These are phyloP conservation scores for Opisthocomus hoazin DNA, from an alignment of 2,113 vertebrate species.

Conservation along the genomic window DNA sequence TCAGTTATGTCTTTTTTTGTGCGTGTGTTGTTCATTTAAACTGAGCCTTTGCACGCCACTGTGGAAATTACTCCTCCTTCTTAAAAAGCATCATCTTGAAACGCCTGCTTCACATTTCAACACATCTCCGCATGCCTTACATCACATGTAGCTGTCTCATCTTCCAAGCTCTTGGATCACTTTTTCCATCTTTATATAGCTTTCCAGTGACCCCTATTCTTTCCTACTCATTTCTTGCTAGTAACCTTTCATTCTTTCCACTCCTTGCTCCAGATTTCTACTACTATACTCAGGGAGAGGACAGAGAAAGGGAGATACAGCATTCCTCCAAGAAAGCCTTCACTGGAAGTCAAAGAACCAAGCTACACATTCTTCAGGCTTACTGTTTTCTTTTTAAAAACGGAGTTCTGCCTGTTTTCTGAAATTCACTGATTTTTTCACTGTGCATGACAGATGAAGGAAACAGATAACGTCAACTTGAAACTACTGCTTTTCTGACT, in stretches of 20 bases:
- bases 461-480: neutral
- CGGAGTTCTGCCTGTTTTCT: neutral
- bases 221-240: neutral
- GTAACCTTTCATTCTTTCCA: conserved; percentile 49
- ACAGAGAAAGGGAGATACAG: neutral
- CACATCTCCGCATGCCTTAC: conserved; percentile 1
- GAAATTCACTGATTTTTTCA: neutral
- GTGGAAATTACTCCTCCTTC: conserved; percentile 31
- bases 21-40: neutral
- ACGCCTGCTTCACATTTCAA: conserved; percentile 33
- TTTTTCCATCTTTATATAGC: conserved; percentile 57
- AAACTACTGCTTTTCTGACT: neutral
- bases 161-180: conserved; percentile 33
- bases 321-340: neutral
- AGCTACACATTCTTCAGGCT: neutral
- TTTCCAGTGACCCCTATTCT: conserved; percentile 44
- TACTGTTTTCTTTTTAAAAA: neutral
- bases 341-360: neutral
- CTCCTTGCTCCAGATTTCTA: conserved; percentile 33
- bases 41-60: neutral
- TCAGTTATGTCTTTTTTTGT: neutral
- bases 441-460: neutral
- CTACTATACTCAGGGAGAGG: neutral
- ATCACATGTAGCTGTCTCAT: conserved; percentile 17
- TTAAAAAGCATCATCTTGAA: conserved; percentile 38